Percentiles rank a stretch among this genome's conserved stretches.
Conservation (phyloP, 2,888 invertebrate species). For the Cepaea hortensis region DNA sequence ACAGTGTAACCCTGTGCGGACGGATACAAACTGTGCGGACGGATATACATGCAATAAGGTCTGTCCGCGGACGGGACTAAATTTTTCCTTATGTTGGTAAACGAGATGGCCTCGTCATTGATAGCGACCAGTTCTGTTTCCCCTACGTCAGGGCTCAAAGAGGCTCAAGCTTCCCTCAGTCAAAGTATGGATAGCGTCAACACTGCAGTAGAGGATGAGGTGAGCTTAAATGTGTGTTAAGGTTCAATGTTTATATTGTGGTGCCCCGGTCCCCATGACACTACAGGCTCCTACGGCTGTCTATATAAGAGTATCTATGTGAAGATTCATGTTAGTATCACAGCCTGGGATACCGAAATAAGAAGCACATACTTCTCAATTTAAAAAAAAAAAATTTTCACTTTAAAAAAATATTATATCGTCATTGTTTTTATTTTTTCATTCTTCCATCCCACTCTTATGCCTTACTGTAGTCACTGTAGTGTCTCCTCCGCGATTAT, state of each 20-base stretch:
- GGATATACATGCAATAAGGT: constrained; percentile 12
- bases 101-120: constrained; percentile 38
- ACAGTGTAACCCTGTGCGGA: neutral
- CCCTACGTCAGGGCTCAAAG: constrained; percentile 63
- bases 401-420: too few species aligned
- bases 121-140: neutral
- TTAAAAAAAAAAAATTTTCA: too few species aligned
- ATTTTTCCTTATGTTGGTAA: constrained; percentile 35
- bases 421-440: too few species aligned
- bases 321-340: too few species aligned
- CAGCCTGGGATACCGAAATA: too few species aligned
- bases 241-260: neutral
- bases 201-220: constrained; percentile 98
- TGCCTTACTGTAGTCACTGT: too few species aligned
- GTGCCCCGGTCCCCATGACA: neutral
- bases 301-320: too few species aligned
- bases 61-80: neutral
- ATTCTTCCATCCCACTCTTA: too few species aligned
- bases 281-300: too few species aligned
- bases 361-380: neutral
- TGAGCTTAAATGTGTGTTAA: constrained; percentile 78
- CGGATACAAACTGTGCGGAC: neutral
- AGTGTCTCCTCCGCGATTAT: too few species aligned
- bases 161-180: constrained; percentile 85
- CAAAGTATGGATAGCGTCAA: constrained; percentile 99